These are phyloP conservation scores for Xyrichtys novacula DNA, from an alignment of 2,797 vertebrate species.

Conservation along the genomic window DNA sequence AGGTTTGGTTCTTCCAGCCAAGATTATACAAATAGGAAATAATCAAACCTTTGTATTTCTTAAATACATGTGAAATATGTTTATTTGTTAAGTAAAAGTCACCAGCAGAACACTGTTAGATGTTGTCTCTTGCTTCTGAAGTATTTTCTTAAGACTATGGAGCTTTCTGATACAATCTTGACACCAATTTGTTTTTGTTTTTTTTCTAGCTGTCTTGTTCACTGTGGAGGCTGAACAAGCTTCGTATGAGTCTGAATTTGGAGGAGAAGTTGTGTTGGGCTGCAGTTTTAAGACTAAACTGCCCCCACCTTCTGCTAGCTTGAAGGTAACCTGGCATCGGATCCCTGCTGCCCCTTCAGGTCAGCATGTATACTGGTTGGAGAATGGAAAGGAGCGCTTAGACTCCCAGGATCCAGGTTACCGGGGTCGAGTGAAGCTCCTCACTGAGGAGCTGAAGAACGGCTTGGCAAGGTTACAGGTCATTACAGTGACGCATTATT, in stretches of 20 bases:
- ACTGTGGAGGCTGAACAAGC: constrained; percentile 83
- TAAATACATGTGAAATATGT: no score
- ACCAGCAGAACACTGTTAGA: neutral
- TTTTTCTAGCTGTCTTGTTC: constrained; percentile 83
- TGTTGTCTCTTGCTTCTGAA: neutral
- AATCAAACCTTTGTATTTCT: no score
- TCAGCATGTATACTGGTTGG: constrained; percentile 79
- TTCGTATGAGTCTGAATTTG: constrained; percentile 79
- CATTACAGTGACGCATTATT: constrained; percentile 2
- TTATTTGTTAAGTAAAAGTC: neutral
- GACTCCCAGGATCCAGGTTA: constrained; percentile 73
- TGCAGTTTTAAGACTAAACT: constrained; percentile 86
- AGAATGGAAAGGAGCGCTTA: constrained; percentile 65
- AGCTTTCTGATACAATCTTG: neutral
- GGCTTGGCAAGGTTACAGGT: constrained; percentile 87
- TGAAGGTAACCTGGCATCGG: constrained; percentile 85
- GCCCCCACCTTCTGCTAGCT: constrained; percentile 23
- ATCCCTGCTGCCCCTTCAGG: rapidly evolving
- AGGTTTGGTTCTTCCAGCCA: no score
- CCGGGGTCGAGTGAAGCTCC: constrained; percentile 77
- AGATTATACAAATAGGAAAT: no score
- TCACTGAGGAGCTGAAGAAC: constrained; percentile 80
- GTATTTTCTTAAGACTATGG: neutral
- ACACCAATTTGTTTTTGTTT: neutral
- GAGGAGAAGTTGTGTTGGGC: constrained; percentile 86